Percentiles rank a stretch among this genome's conserved stretches.
Conservation (phyloP, 2,797 vertebrate genomes). For the Tiaroga cobitis region DNA sequence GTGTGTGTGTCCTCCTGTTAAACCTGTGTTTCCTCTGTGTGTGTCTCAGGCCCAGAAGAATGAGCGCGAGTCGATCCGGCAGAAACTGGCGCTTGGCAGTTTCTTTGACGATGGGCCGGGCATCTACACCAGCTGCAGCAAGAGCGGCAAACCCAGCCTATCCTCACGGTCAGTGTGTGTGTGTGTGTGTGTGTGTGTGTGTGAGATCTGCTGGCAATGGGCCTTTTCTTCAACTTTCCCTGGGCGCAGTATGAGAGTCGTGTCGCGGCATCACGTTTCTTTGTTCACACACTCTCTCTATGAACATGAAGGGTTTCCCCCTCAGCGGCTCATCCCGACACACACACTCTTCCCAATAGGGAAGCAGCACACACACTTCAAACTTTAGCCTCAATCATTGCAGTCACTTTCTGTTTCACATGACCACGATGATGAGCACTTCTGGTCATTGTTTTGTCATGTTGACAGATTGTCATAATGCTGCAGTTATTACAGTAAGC, state of each 20-base stretch:
- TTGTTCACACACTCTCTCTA: neutral
- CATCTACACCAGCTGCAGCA: conserved; percentile 97
- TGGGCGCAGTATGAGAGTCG: neutral
- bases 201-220: neutral
- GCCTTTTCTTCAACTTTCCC: conserved; percentile 31
- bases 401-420: conserved; percentile 26
- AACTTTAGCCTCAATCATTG: neutral
- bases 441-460: conserved; percentile 7
- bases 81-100: conserved; percentile 97
- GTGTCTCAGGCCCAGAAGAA: conserved; percentile 93
- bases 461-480: neutral
- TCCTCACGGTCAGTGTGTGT: conserved; percentile 87
- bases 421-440: neutral
- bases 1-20: neutral
- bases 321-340: neutral
- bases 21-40: neutral
- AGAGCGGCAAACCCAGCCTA: conserved; percentile 97
- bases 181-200: neutral
- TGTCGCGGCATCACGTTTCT: neutral
- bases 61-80: conserved; percentile 97
- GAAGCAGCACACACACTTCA: neutral
- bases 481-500: conserved; percentile 13
- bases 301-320: conserved; percentile 29
- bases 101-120: conserved; percentile 99
- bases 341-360: conserved; percentile 18